Evolutionary conservation across 2,888 invertebrate species (phyloP).

Genomic region (Pollenia labialis): DNA sequence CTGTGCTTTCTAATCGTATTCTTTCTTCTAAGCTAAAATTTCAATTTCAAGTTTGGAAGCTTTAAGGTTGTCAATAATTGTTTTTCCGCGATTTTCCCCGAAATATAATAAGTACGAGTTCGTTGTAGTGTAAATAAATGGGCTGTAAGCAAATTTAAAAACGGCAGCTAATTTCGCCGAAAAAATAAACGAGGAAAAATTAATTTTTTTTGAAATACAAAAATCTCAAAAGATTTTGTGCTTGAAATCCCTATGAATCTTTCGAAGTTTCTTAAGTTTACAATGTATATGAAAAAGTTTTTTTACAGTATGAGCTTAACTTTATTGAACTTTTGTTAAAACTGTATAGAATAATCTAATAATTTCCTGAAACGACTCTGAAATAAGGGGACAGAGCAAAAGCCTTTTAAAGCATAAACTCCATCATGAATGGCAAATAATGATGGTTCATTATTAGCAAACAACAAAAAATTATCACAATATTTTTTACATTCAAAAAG

Average conservation of each 20-base stretch:
- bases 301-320: constrained; percentile 41
- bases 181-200: too few species aligned
- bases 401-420: not conserved
- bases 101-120: too few species aligned
- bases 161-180: too few species aligned
- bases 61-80: too few species aligned
- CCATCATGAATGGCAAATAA: constrained; percentile 4
- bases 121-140: too few species aligned
- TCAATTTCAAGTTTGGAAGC: too few species aligned
- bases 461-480: constrained; percentile 27
- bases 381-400: not conserved
- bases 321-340: constrained; percentile 45
- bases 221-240: not conserved
- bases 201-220: too few species aligned
- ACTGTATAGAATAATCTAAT: constrained; percentile 45
- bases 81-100: too few species aligned
- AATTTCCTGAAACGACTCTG: constrained; percentile 37
- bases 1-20: too few species aligned
- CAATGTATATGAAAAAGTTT: constrained; percentile 38
- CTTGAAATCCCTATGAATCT: constrained; percentile 16
- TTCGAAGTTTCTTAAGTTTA: constrained; percentile 8
- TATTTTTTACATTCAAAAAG: constrained; percentile 39
- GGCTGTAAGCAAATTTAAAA: too few species aligned
- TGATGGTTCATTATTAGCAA: constrained; percentile 17
- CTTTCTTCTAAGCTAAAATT: too few species aligned